Conservation (phyloP, 2,113 vertebrate genomes). For the Podarcis cretensis region DNA sequence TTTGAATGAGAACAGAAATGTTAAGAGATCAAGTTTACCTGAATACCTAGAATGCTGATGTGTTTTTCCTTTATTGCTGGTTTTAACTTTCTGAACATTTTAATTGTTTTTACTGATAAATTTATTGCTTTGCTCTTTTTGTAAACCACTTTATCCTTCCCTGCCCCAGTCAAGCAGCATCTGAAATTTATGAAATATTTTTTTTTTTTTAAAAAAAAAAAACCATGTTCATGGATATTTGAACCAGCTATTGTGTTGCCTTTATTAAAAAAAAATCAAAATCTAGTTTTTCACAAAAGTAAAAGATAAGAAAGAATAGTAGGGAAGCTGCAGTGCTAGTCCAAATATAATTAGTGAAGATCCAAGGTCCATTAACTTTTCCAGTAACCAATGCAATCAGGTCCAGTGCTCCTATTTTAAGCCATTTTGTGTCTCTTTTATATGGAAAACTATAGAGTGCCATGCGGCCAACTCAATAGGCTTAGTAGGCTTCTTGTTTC, state of each 20-base stretch:
- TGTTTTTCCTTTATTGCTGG: no score
- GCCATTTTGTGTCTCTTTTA: not conserved
- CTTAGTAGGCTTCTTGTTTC: not conserved
- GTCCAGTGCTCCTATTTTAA: not conserved
- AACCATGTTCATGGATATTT: no score
- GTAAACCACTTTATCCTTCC: no score
- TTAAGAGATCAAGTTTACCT: not conserved
- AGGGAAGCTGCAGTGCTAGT: not conserved
- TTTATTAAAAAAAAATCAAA: no score
- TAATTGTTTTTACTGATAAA: not conserved
- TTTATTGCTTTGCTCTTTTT: not conserved
- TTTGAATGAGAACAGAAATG: not conserved
- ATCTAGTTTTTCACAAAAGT: no score
- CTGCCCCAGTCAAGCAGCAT: no score
- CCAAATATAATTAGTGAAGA: not conserved
- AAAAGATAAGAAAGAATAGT: not conserved
- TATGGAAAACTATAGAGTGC: not conserved
- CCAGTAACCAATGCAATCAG: not conserved
- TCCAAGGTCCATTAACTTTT: not conserved
- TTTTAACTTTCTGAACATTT: no score
- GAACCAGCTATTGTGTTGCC: no score
- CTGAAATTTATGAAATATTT: no score
- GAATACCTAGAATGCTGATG: no score
- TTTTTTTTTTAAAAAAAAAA: no score
- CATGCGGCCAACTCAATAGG: not conserved